Evolutionary conservation across 1,140 invertebrate species (phyloP).

Genomic region (Globodera ellingtonae): DNA sequence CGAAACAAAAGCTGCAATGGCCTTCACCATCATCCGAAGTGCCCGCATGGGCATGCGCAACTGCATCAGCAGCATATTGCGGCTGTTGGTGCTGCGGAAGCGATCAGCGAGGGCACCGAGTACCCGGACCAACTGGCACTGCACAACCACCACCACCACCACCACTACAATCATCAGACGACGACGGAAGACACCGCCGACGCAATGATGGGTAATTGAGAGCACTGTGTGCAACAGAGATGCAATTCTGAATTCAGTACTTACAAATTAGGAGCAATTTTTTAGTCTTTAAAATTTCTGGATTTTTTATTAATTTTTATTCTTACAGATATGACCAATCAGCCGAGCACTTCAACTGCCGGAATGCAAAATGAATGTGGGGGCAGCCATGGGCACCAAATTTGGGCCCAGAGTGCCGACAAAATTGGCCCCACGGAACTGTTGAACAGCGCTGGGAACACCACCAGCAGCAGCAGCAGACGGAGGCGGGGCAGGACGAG

Average conservation of each 20-base stretch:
- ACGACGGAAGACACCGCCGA: too few species aligned
- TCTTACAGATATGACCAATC: neutral
- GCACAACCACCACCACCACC: neutral
- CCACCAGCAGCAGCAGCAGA: neutral
- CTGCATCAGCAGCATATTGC: neutral
- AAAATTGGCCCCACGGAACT: neutral
- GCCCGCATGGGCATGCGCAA: neutral
- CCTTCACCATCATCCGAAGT: constrained; percentile 18
- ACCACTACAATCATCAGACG: neutral
- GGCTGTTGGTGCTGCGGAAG: neutral
- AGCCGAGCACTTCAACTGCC: constrained; percentile 6
- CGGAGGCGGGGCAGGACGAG: constrained; percentile 5
- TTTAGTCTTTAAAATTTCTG: neutral
- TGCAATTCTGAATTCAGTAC: neutral
- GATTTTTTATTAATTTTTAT: neutral
- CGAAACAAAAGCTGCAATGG: constrained; percentile 27
- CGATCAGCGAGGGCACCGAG: constrained; percentile 17
- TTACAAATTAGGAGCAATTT: neutral
- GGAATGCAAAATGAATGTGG: neutral
- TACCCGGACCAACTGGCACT: constrained; percentile 11
- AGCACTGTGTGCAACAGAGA: neutral
- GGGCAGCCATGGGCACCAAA: too few species aligned
- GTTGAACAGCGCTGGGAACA: neutral
- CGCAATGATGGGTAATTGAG: neutral
- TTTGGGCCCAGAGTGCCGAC: neutral